Percentiles rank a stretch among this genome's conserved stretches.
phyloP scores from a whole-genome alignment of 2,113 vertebrate genomes.

The Thalassoma bifasciatum region DNA sequence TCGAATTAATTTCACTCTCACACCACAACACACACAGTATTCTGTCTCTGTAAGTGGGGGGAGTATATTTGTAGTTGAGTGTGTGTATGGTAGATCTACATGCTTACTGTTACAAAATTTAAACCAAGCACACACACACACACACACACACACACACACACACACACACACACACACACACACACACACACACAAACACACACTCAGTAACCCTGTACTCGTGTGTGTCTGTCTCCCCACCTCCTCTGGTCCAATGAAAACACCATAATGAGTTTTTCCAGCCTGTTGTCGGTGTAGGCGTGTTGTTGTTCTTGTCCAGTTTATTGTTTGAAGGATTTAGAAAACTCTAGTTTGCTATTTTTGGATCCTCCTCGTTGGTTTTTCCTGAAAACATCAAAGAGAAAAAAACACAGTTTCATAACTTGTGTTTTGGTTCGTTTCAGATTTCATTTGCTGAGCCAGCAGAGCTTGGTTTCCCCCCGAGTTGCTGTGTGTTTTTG shows the following conservation, averaged over 20 bases:
- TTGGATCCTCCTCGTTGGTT: constrained; percentile 33
- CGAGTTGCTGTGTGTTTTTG: too few species aligned
- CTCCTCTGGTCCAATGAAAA: constrained; percentile 16
- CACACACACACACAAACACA: too few species aligned
- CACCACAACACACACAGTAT: too few species aligned
- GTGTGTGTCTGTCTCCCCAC: not conserved
- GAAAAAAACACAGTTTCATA: not conserved
- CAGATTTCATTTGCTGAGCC: constrained; percentile 21
- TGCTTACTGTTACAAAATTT: too few species aligned
- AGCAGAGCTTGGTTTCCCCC: not conserved
- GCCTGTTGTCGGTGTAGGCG: constrained; percentile 10
- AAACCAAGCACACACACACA: too few species aligned
- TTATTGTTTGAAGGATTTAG: constrained; percentile 57
- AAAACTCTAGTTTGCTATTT: constrained; percentile 37
- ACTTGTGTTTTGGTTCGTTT: constrained; percentile 18
- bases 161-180: too few species aligned
- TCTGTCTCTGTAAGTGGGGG: too few species aligned
- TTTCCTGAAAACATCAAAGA: constrained; percentile 39
- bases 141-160: too few species aligned
- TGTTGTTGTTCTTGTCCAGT: constrained; percentile 40
- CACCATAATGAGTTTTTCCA: constrained; percentile 15
- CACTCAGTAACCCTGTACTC: not conserved
- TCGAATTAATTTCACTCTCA: too few species aligned
- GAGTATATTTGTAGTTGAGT: too few species aligned
- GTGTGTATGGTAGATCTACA: too few species aligned